Evolutionary conservation across 2,113 vertebrate genomes (phyloP).

Genomic region (Smithornis capensis): DNA sequence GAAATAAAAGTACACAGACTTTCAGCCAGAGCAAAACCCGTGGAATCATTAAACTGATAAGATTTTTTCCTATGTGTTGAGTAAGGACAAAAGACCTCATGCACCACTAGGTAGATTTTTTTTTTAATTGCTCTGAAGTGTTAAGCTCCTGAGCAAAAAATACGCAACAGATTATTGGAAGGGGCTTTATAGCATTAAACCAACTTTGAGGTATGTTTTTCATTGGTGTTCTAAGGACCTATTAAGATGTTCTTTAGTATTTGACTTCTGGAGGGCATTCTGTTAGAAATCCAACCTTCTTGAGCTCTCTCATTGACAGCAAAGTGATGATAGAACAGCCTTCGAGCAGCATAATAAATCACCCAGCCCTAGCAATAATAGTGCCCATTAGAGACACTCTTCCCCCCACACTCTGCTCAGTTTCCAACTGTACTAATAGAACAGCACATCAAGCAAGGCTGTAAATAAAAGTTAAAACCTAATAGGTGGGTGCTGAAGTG

Average conservation of each 20-base stretch:
- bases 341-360: slow-evolving; percentile 60
- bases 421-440: slow-evolving; percentile 76
- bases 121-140: not conserved
- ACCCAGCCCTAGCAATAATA: slow-evolving; percentile 53
- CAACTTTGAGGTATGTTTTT: not conserved
- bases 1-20: not conserved
- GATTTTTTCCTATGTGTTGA: not conserved
- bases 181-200: not conserved
- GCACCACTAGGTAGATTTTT: slow-evolving; percentile 16
- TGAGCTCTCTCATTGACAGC: not conserved
- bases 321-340: slow-evolving; percentile 31
- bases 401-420: not conserved
- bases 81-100: slow-evolving; percentile 23
- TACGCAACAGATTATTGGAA: not conserved
- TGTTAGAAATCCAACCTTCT: slow-evolving; percentile 50
- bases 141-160: slow-evolving; percentile 20
- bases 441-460: slow-evolving; percentile 71
- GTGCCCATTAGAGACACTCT: slow-evolving; percentile 65
- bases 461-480: slow-evolving; percentile 85
- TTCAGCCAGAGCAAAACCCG: not conserved
- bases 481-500: slow-evolving; percentile 74
- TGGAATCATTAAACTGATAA: not conserved
- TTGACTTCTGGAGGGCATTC: slow-evolving; percentile 45
- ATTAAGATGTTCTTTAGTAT: slow-evolving; percentile 14
- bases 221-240: not conserved